Percentiles rank a stretch among this genome's conserved stretches.
Evolutionary conservation across 2,113 vertebrate genomes (phyloP).

Genomic region (Etheostoma spectabile): DNA sequence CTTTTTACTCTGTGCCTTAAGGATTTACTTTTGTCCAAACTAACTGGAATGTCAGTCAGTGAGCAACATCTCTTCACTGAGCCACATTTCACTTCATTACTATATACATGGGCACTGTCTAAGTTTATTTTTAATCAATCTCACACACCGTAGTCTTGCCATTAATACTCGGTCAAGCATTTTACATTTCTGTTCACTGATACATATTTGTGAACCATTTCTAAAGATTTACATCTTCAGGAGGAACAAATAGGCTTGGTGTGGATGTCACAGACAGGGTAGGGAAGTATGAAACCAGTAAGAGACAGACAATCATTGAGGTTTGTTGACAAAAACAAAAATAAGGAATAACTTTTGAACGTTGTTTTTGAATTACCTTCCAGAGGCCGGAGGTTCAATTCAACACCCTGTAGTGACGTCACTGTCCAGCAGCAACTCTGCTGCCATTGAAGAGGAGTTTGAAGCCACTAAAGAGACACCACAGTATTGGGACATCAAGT

Average conservation of each 20-base stretch:
- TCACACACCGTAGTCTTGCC: too few species aligned
- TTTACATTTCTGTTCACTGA: too few species aligned
- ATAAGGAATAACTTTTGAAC: not conserved
- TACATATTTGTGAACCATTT: not conserved
- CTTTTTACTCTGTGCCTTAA: not conserved
- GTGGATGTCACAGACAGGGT: not conserved
- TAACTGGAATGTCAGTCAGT: too few species aligned
- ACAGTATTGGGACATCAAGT: constrained; percentile 80
- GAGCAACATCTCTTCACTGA: not conserved
- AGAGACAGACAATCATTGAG: not conserved
- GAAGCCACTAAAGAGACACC: constrained; percentile 60
- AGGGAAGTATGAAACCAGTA: not conserved
- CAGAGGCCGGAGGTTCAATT: constrained; percentile 52
- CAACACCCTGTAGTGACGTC: constrained; percentile 29
- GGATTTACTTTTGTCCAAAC: not conserved
- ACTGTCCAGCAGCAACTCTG: constrained; percentile 25
- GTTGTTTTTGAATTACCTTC: constrained; percentile 1
- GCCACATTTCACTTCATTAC: not conserved
- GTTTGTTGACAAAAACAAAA: not conserved
- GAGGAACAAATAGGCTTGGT: too few species aligned
- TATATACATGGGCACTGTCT: not conserved
- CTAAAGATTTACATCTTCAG: not conserved
- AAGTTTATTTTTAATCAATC: not conserved
- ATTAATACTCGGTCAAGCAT: too few species aligned
- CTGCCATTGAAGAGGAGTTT: constrained; percentile 47